A percentile compares a stretch with the other conserved stretches of the same genome.
Evolutionary conservation across 2,797 vertebrate genomes (phyloP).

Genomic region (Thripadectes ignobilis): DNA sequence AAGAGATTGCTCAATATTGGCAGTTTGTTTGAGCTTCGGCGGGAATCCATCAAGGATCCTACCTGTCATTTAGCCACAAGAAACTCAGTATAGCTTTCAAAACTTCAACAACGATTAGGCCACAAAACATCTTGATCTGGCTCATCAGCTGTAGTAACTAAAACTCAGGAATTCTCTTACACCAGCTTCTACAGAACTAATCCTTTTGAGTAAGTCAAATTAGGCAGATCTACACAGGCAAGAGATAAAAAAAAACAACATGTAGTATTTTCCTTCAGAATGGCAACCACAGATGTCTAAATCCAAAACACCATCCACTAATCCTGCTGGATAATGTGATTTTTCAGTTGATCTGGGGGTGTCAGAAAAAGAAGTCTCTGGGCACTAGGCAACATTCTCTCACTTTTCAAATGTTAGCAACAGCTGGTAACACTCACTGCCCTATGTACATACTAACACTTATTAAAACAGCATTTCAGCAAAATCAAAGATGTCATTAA

Average conservation of each 20-base stretch:
- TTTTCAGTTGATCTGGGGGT: background rate
- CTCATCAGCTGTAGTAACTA: background rate
- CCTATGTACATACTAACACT: background rate
- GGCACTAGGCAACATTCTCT: background rate
- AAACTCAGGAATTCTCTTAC: background rate
- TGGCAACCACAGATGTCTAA: background rate
- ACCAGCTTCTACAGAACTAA: background rate
- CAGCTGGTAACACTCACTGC: background rate
- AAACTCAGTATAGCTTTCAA: background rate
- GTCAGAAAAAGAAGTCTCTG: background rate
- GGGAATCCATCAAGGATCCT: background rate
- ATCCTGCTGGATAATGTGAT: background rate
- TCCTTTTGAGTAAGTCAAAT: background rate
- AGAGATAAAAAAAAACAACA: background rate
- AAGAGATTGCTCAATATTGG: background rate
- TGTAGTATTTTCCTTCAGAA: background rate
- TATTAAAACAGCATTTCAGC: background rate
- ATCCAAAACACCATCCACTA: background rate
- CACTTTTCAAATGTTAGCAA: background rate
- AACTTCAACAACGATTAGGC: background rate
- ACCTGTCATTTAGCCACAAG: background rate
- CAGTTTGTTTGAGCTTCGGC: background rate
- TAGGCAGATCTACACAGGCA: background rate
- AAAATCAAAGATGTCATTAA: background rate
- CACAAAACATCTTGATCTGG: background rate